These are phyloP conservation scores for Homarus gammarus DNA, from an alignment of 2,888 invertebrate genomes.

Conservation along the genomic window DNA sequence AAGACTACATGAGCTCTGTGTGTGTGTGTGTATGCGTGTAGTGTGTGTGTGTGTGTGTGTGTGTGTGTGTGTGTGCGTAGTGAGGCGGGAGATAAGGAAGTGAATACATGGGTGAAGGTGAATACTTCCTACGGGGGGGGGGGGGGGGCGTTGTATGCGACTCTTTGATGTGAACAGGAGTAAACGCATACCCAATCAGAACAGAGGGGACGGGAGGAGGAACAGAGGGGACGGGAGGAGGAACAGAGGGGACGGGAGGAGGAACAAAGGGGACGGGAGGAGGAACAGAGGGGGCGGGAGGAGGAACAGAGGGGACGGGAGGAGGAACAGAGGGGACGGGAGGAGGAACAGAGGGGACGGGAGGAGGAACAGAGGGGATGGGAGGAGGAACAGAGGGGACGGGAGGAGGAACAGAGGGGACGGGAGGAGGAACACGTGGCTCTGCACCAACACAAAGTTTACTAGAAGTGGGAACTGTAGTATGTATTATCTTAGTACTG, in stretches of 20 bases:
- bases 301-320: neutral
- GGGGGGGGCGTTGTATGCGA: no score
- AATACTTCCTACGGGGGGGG: no score
- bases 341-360: constrained; percentile 15
- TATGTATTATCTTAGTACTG: no score
- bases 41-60: neutral
- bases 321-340: neutral
- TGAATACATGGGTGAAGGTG: no score
- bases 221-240: no score
- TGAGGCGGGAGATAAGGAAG: no score
- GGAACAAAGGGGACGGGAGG: neutral
- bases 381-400: neutral
- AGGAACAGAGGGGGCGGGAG: neutral
- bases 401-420: constrained; percentile 3
- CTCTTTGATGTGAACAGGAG: no score
- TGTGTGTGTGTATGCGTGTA: no score
- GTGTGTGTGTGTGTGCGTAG: neutral
- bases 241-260: neutral
- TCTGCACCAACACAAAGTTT: no score
- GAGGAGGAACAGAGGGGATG: neutral
- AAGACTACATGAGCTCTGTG: neutral
- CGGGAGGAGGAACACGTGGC: neutral
- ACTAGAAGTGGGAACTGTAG: no score
- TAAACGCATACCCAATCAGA: no score
- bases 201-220: no score